phyloP scores from a whole-genome alignment of 2,888 invertebrate genomes.

The Agonopterix alstromeriana region DNA sequence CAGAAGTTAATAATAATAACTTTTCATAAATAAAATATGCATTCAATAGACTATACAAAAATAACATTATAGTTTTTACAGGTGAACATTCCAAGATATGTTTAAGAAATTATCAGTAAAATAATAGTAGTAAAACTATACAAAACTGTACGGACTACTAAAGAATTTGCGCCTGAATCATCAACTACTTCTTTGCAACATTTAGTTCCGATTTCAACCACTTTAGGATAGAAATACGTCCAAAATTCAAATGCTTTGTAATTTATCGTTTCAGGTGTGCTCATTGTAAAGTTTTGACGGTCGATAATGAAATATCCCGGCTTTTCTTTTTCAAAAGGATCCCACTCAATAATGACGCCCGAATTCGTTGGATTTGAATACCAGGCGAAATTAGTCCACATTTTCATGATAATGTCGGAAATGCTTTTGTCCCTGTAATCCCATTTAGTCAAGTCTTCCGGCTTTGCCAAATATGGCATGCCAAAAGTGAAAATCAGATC shows the following conservation, averaged over 20 bases:
- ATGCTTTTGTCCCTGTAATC: conserved; percentile 86
- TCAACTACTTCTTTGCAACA: conserved; percentile 81
- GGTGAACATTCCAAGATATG: conserved; percentile 5
- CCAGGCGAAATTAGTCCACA: conserved; percentile 88
- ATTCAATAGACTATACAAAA: conserved; percentile 65
- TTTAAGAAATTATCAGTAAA: conserved; percentile 42
- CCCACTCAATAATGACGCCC: conserved; percentile 86
- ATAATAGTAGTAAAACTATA: conserved; percentile 40
- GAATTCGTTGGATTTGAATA: conserved; percentile 83
- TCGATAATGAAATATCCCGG: conserved; percentile 86
- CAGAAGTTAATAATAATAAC: conserved; percentile 18
- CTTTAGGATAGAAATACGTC: conserved; percentile 89
- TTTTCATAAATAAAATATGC: conserved; percentile 43
- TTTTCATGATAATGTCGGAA: conserved; percentile 87
- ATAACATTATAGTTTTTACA: conserved; percentile 41
- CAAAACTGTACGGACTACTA: conserved; percentile 27
- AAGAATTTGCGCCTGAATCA: conserved; percentile 47
- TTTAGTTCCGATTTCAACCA: conserved; percentile 82
- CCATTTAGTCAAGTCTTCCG: conserved; percentile 81
- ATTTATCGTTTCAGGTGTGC: conserved; percentile 80
- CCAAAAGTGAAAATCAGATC: conserved; percentile 90
- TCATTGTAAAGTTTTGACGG: conserved; percentile 85
- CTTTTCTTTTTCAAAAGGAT: conserved; percentile 79
- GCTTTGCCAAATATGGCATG: conserved; percentile 82
- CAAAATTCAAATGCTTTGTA: conserved; percentile 89